Percentiles rank a stretch among this genome's conserved stretches.
phyloP scores from a whole-genome alignment of 2,888 invertebrate species.

The Lycocerus yunnanus region DNA sequence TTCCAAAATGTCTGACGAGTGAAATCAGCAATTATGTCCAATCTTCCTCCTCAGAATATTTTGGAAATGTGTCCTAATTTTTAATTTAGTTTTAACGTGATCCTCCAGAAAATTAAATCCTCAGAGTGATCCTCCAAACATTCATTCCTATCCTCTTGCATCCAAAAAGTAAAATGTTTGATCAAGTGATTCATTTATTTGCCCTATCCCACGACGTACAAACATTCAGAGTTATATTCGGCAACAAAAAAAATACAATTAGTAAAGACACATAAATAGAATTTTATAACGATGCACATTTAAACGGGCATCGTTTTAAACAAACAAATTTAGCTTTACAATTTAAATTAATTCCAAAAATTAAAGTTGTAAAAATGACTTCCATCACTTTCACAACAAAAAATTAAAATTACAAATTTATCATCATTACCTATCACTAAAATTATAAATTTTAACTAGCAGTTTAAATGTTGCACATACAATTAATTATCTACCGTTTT shows the following conservation, averaged over 20 bases:
- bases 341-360: background rate
- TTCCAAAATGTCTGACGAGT: constrained; percentile 4
- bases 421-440: background rate
- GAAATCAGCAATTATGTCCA: background rate
- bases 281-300: constrained; percentile 5
- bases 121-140: constrained; percentile 30
- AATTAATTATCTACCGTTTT: background rate
- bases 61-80: constrained; percentile 4
- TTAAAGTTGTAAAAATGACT: background rate
- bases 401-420: background rate
- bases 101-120: constrained; percentile 13
- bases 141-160: constrained; percentile 32
- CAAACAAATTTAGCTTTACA: background rate
- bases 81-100: constrained; percentile 6
- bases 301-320: constrained; percentile 2
- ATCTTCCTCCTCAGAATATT: constrained; percentile 4
- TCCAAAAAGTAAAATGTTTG: constrained; percentile 29
- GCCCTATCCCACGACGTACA: constrained; percentile 31
- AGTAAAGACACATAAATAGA: constrained; percentile 10
- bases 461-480: background rate
- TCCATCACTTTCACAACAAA: background rate
- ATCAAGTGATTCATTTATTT: constrained; percentile 29
- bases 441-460: background rate
- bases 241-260: constrained; percentile 27
- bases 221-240: constrained; percentile 24